Base-by-base conservation (phyloP, 2,888 invertebrate species). In the Julus scanicus region DNA sequence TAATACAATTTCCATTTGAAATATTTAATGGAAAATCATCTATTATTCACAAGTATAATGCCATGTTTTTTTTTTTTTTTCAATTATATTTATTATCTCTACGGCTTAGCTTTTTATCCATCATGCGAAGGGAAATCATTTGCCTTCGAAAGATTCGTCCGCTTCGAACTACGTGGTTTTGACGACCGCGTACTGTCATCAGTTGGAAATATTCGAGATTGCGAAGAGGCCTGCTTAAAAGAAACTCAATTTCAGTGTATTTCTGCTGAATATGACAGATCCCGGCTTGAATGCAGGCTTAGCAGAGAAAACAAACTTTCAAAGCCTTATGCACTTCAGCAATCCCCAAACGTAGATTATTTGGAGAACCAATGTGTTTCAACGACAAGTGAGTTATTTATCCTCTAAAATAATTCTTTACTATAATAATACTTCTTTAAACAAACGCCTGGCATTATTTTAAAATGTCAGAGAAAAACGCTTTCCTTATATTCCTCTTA, bases 281-380 rank as follows among this genome's bases (percentile, higher is more conserved):
- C 92, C 39, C 92, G 92, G 86, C 89, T 91, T 48, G 91, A 92
- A 88, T 93, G 93, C 90, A 92, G 92, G 89, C 90, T 93, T 86
- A 93, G 92, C 90, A 92, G 92, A 44, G 93, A 94, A 89, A 93
- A 93, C 87, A 91, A 93, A 88, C 91, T 94, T 86, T 93, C 93
- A 2, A 92, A 92, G 88, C 93, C 93, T n/a, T 92, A 92, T 88
- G 92, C 92, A 88, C 92, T 93, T 90, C 84, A 87, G 29, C 90
- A 91, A 88, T 88, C 88, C 13, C 90, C 90, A 87, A 91, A 92
- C 90, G 92, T 93, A 85, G 93, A 94, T 90, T 94, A 94, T 91
- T 92, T 93, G 91, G 94, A 94, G 90, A 94, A 94, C 91, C 93
- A 93, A 90, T 94, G 94, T 90, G 92, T 93, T 37, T 92, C 92